Evolutionary conservation across 1,140 invertebrate genomes (phyloP).

Genomic region (Ooceraea biroi): DNA sequence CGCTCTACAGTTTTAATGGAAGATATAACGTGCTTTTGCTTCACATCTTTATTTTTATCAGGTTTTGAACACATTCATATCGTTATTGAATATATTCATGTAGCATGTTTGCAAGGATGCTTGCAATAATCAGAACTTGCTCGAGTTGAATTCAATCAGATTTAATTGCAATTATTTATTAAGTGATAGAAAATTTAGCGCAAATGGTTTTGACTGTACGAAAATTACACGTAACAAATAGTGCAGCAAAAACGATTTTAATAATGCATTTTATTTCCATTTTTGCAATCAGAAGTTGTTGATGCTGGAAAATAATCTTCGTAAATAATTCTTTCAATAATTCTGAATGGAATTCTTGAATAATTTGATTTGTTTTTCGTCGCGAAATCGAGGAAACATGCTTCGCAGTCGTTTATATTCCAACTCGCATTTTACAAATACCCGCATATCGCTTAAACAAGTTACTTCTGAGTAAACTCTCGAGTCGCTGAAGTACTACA

Average conservation of each 20-base stretch:
- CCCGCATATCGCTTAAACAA: background rate
- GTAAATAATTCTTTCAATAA: too few species aligned
- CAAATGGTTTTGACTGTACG: too few species aligned
- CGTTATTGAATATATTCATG: background rate
- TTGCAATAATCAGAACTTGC: background rate
- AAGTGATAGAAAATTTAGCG: too few species aligned
- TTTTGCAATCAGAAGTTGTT: background rate
- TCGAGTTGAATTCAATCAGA: background rate
- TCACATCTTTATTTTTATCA: too few species aligned
- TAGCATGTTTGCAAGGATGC: background rate
- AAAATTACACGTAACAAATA: too few species aligned
- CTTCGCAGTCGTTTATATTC: background rate
- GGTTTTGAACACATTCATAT: background rate
- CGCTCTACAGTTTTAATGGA: background rate
- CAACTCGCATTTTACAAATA: background rate
- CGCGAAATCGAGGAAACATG: background rate
- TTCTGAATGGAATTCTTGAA: too few species aligned
- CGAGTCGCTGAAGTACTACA: background rate
- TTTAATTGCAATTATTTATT: conserved; percentile 6
- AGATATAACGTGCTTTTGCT: background rate
- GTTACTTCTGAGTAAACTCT: background rate
- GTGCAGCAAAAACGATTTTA: too few species aligned
- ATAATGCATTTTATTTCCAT: background rate
- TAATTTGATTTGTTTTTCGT: too few species aligned
- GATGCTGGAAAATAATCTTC: background rate